Evolutionary conservation across 2,113 vertebrate species (phyloP).

Genomic region (Elanus axillaris): DNA sequence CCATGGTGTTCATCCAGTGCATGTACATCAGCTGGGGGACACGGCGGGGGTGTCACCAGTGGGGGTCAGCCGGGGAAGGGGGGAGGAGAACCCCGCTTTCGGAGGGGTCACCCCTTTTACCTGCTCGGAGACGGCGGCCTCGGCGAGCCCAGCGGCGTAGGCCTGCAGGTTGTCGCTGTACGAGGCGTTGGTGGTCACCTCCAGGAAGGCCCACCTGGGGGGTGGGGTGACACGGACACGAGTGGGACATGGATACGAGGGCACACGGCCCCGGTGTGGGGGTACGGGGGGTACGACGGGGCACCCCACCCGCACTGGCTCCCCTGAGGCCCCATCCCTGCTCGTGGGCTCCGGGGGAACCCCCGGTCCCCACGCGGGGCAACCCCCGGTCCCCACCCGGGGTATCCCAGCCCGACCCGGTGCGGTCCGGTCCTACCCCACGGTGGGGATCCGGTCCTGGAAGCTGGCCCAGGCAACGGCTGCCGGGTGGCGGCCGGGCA

Average conservation of each 20-base stretch:
- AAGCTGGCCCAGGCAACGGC: no score
- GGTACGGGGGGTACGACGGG: neutral
- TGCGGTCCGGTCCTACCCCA: conserved; percentile 9
- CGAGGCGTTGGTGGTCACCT: conserved; percentile 75
- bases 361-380: no score
- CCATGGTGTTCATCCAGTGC: conserved; percentile 96
- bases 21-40: conserved; percentile 86
- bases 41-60: rapidly evolving
- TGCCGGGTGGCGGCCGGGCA: no score
- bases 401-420: neutral
- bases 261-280: no score
- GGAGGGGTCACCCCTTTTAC: conserved; percentile 47
- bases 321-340: neutral
- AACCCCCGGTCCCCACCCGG: no score
- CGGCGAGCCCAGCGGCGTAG: conserved; percentile 87
- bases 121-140: conserved; percentile 83
- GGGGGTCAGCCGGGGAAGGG: neutral
- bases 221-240: neutral
- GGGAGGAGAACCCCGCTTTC: rapidly evolving
- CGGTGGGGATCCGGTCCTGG: no score
- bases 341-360: no score
- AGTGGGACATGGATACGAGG: neutral
- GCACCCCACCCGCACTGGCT: no score
- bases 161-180: conserved; percentile 91
- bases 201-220: conserved; percentile 87